Conservation (phyloP, 1,140 invertebrate species). For the Dendroctonus valens region DNA sequence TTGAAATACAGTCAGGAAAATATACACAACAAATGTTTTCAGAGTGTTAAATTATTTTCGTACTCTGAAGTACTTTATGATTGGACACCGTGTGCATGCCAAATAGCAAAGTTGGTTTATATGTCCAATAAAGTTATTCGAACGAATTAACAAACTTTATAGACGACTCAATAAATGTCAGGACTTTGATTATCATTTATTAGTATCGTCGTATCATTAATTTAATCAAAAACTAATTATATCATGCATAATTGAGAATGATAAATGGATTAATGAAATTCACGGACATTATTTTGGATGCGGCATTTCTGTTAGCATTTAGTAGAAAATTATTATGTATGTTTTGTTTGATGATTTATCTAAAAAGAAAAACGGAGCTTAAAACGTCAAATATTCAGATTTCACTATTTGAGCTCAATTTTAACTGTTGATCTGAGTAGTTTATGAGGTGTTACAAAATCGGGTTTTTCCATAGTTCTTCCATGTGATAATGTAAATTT, state of each 20-base stretch:
- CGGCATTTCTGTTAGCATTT: background rate
- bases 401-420: too few species aligned
- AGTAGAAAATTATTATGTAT: too few species aligned
- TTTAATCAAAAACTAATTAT: conserved; percentile 21
- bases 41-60: background rate
- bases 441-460: too few species aligned
- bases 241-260: conserved; percentile 13
- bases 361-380: too few species aligned
- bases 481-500: too few species aligned
- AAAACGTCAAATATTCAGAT: too few species aligned
- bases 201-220: conserved; percentile 16
- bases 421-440: too few species aligned
- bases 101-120: background rate
- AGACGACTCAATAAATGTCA: conserved; percentile 7
- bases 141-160: conserved; percentile 5
- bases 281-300: conserved; percentile 5
- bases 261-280: conserved; percentile 20
- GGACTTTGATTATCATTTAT: conserved; percentile 17
- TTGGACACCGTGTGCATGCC: background rate
- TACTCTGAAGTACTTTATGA: background rate
- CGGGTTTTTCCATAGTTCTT: too few species aligned
- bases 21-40: background rate
- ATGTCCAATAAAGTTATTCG: background rate
- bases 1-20: too few species aligned
- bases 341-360: too few species aligned